Evolutionary conservation across 23 tunicate genomes (phyloP).

Genomic region (Styela clava): DNA sequence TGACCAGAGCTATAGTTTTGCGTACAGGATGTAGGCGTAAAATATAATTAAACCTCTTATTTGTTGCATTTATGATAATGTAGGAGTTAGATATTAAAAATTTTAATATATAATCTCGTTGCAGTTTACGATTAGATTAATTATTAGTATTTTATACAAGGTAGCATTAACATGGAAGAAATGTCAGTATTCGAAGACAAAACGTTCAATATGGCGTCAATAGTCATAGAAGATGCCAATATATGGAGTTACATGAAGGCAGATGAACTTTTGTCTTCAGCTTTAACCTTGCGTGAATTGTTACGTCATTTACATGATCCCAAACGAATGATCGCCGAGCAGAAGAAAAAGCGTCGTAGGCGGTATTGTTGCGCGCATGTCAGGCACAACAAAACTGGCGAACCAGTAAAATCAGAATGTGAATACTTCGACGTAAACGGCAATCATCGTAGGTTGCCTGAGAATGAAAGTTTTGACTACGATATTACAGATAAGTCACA

Average conservation of each 20-base stretch:
- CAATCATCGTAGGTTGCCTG: not conserved
- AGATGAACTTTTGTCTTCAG: not conserved
- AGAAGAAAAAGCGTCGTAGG: not conserved
- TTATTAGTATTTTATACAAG: too few relatives aligned
- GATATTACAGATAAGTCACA: not conserved
- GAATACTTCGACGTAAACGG: conserved; percentile 6
- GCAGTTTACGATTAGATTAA: too few relatives aligned
- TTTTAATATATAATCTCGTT: too few relatives aligned
- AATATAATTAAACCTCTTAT: too few relatives aligned
- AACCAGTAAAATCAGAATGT: not conserved
- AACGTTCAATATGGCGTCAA: not conserved
- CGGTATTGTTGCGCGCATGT: not conserved
- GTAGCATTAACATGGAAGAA: not conserved
- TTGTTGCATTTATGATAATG: too few relatives aligned
- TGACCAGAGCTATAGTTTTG: too few relatives aligned
- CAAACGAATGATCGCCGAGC: not conserved
- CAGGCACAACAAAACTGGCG: not conserved
- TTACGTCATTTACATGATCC: conserved; percentile 8
- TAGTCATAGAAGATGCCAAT: not conserved
- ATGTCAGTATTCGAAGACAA: not conserved
- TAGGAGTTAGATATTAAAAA: too few relatives aligned
- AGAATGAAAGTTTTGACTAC: not conserved
- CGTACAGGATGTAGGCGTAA: too few relatives aligned
- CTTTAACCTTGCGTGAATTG: not conserved
- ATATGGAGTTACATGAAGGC: conserved; percentile 7